Percentiles rank a stretch among this genome's conserved stretches.
Evolutionary conservation across 2,113 vertebrate genomes (phyloP).

Genomic region (Sarotherodon lohbergeri): DNA sequence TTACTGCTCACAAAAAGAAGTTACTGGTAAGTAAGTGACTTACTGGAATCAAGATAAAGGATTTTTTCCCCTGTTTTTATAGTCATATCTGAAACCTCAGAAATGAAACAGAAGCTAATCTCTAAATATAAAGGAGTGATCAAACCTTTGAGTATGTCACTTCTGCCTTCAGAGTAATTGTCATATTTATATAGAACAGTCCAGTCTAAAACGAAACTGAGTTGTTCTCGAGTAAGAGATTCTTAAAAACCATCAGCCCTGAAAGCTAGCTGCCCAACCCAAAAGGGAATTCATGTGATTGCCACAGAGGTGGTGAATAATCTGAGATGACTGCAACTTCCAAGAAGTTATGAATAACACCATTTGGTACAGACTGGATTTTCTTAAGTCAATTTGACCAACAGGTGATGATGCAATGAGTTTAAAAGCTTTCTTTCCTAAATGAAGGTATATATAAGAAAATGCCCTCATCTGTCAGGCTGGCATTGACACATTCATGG

Average conservation of each 20-base stretch:
- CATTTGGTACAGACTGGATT: not conserved
- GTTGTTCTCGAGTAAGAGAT: not conserved
- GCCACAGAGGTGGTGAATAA: not conserved
- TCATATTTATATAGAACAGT: not conserved
- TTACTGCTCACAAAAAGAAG: not conserved
- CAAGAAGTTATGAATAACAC: not conserved
- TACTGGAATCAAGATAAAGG: not conserved
- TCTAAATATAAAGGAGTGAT: not conserved
- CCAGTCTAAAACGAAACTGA: not conserved
- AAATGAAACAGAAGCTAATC: slow-evolving; percentile 18
- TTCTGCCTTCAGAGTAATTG: not conserved
- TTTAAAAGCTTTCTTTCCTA: not conserved
- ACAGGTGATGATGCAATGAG: not conserved
- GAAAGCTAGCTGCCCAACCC: not conserved
- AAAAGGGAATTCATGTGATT: slow-evolving; percentile 8
- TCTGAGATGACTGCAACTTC: not conserved
- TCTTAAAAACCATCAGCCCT: not conserved
- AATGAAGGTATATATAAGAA: slow-evolving; percentile 9
- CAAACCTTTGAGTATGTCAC: not conserved
- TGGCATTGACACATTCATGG: not conserved
- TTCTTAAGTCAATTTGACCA: not conserved
- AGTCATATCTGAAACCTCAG: not conserved
- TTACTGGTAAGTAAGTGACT: not conserved
- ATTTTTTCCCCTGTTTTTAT: not conserved
- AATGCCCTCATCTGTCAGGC: not conserved